Conservation (phyloP, 2,888 invertebrate genomes). For the Mythimna vitellina region DNA sequence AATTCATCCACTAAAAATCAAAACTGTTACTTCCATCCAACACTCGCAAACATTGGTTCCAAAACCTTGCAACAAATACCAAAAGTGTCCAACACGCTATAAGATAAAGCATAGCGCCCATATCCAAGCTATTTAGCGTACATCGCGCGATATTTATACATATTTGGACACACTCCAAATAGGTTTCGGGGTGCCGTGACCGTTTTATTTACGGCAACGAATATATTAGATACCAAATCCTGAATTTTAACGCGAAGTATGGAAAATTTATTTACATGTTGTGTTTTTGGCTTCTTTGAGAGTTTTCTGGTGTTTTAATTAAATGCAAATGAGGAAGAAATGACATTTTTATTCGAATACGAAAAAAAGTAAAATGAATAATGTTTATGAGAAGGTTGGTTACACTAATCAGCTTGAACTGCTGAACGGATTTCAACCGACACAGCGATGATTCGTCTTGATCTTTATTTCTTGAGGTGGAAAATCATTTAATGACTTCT, state of each 20-base stretch:
- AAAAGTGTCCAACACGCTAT: slow-evolving; percentile 46
- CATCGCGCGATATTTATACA: slow-evolving; percentile 76
- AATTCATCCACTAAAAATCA: neutral
- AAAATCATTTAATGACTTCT: no score
- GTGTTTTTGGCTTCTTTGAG: slow-evolving; percentile 26
- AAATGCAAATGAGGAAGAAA: slow-evolving; percentile 13
- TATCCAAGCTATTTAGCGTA: slow-evolving; percentile 66
- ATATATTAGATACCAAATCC: slow-evolving; percentile 75
- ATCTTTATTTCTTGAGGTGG: no score
- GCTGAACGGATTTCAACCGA: neutral
- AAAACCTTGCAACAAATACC: slow-evolving; percentile 44
- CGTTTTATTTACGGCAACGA: slow-evolving; percentile 77
- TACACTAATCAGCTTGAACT: neutral
- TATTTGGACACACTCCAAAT: slow-evolving; percentile 85
- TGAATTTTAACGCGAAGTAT: slow-evolving; percentile 73
- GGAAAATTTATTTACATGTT: slow-evolving; percentile 66
- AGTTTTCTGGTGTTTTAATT: slow-evolving; percentile 21
- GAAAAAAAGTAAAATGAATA: neutral
- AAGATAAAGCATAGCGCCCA: slow-evolving; percentile 45
- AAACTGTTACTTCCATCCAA: neutral
- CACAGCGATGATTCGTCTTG: neutral
- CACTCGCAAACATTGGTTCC: slow-evolving; percentile 39
- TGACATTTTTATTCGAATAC: slow-evolving; percentile 4
- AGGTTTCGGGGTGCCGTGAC: slow-evolving; percentile 75
- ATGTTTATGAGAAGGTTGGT: neutral